Conservation (phyloP, 1,140 invertebrate genomes). For the Pemphigus obesinymphae region DNA sequence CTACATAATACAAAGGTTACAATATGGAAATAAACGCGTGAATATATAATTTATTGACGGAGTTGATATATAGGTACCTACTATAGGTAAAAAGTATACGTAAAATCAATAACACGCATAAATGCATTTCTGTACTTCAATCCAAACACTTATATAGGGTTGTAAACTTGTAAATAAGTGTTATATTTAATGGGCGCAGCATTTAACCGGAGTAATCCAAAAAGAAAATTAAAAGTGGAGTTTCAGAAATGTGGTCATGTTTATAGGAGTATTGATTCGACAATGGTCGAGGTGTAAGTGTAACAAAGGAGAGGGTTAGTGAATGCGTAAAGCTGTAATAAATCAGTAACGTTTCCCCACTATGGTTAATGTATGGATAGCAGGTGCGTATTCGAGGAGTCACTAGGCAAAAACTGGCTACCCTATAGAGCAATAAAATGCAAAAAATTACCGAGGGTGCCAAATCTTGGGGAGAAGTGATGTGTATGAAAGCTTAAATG, state of each 20-base stretch:
- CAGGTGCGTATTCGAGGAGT: constrained; percentile 20
- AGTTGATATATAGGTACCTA: no score
- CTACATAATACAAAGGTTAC: no score
- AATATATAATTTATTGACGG: no score
- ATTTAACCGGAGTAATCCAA: not conserved
- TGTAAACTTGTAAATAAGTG: not conserved
- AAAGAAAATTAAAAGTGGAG: not conserved
- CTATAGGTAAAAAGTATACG: no score
- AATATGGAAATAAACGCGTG: no score
- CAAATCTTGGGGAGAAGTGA: constrained; percentile 23
- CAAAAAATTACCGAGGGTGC: constrained; percentile 21
- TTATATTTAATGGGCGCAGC: not conserved
- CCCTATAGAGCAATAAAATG: constrained; percentile 31
- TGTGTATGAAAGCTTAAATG: constrained; percentile 39
- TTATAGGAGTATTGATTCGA: constrained; percentile 25
- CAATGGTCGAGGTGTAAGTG: not conserved
- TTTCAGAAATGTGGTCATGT: not conserved
- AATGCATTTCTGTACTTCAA: not conserved
- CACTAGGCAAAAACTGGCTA: not conserved
- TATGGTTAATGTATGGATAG: not conserved
- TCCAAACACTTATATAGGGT: not conserved
- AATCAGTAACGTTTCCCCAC: not conserved
- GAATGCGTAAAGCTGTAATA: constrained; percentile 5
- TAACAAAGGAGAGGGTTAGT: constrained; percentile 1
- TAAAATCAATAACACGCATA: not conserved